Evolutionary conservation across 2,113 vertebrate genomes (phyloP), one percentile per base, ranked within the genome.

Genomic region (Monopterus albus): DNA sequence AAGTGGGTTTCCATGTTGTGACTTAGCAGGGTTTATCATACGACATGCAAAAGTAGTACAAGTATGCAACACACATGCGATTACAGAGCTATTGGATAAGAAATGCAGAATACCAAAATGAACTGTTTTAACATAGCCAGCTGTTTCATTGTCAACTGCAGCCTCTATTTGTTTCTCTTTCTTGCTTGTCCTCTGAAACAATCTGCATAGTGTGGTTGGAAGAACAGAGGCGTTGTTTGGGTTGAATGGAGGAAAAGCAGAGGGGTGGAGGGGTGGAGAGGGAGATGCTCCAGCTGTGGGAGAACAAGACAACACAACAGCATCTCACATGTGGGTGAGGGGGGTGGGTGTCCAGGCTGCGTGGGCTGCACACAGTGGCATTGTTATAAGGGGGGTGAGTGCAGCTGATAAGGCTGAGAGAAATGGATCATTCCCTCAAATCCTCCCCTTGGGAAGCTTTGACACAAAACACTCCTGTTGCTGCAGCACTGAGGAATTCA

Each of bases 251-350:
- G 89, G 90, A 89, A 89, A 90, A 87, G 81, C 86, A 73, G 76
- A 72, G 83, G 82, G 79, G 81, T 73, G 67, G 73, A 75, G 69
- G 78, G 81, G 78, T 84, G 78, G 66, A 89, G 87, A 89, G 91
- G 85, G 90, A 93, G 89, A 92, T 90, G 91, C 88, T 94, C 93
- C 93, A 94, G 93, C 93, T 94, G 92, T 94, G 91, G 87, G 85
- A 72, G 74, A 81, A 89, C 88, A 93, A 91, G 88, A 93, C 90
- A 93, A 94, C 91, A 92, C 91, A 92, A 91, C 92, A 91, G 87
- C 91, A 91, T 92, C 92, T 93, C 92, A 93, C 88, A 91, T 87
- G 80, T 87, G 84, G 81, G 75, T 38, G 78, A 74, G 43, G 55
- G 28, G 29, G 62, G 50, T 21, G 82, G 80, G 75, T 21, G 71